These are phyloP conservation scores for Brassicogethes aeneus DNA, from an alignment of 2,888 invertebrate species.

Conservation along the genomic window DNA sequence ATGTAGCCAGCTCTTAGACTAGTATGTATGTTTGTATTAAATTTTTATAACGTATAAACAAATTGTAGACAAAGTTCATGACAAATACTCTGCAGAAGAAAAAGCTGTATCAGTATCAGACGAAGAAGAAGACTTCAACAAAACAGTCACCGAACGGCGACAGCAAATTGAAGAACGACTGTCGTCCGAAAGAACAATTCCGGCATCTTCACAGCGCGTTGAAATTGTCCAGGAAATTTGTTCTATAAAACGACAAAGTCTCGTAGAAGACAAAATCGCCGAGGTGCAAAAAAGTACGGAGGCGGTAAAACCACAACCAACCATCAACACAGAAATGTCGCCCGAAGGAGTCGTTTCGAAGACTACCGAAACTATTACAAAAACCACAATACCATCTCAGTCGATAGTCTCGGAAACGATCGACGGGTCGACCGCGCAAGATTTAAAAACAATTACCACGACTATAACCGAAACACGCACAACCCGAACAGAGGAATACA, in stretches of 20 bases:
- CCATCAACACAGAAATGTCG: slow-evolving; percentile 39
- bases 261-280: slow-evolving; percentile 44
- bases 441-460: slow-evolving; percentile 5
- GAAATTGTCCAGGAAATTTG: slow-evolving; percentile 51
- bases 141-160: slow-evolving; percentile 67
- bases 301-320: slow-evolving; percentile 40
- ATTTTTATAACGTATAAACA: neutral
- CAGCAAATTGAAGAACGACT: slow-evolving; percentile 67
- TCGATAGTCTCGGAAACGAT: slow-evolving; percentile 21
- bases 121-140: slow-evolving; percentile 56
- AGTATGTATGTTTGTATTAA: no score
- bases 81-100: slow-evolving; percentile 75
- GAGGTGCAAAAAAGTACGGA: slow-evolving; percentile 46
- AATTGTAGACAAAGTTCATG: slow-evolving; percentile 44
- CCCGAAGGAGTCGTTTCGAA: slow-evolving; percentile 11
- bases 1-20: no score
- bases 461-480: slow-evolving; percentile 40
- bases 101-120: slow-evolving; percentile 53
- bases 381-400: slow-evolving; percentile 27
- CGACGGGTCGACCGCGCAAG: slow-evolving; percentile 2
- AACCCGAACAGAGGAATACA: slow-evolving; percentile 14
- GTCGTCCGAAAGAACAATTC: slow-evolving; percentile 58
- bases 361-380: slow-evolving; percentile 16
- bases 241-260: slow-evolving; percentile 48
- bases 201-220: slow-evolving; percentile 63